Evolutionary conservation across 2,888 invertebrate species (phyloP).

Genomic region (Phengaris arion): DNA sequence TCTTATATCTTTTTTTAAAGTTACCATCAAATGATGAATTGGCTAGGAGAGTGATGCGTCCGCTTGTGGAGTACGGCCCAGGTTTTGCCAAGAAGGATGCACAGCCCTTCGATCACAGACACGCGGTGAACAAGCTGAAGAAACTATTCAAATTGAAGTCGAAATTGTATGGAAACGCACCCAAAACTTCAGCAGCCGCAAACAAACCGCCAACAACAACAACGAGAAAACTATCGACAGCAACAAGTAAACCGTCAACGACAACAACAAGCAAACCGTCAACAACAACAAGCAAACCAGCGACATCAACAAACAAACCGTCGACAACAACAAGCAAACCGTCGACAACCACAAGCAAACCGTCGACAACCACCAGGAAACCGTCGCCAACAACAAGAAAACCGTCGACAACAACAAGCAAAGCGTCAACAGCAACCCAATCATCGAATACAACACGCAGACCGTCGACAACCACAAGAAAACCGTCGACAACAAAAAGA

Average conservation of each 20-base stretch:
- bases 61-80: conserved; percentile 49
- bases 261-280: not conserved
- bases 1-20: not conserved
- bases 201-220: not conserved
- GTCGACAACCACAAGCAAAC: not conserved
- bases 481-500: no score
- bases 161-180: conserved; percentile 37
- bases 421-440: not conserved
- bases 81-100: conserved; percentile 49
- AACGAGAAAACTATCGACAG: not conserved
- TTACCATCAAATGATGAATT: not conserved
- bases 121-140: conserved; percentile 43
- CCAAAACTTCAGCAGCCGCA: conserved; percentile 27
- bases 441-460: not conserved
- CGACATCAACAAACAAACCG: not conserved
- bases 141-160: conserved; percentile 47
- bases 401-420: not conserved
- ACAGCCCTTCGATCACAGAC: conserved; percentile 41
- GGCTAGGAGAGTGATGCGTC: conserved; percentile 31
- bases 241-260: not conserved
- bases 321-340: not conserved
- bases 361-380: not conserved
- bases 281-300: not conserved
- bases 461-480: not conserved
- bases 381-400: not conserved